Evolutionary conservation across 2,113 vertebrate species (phyloP).

Genomic region (Poicephalus meyeri): DNA sequence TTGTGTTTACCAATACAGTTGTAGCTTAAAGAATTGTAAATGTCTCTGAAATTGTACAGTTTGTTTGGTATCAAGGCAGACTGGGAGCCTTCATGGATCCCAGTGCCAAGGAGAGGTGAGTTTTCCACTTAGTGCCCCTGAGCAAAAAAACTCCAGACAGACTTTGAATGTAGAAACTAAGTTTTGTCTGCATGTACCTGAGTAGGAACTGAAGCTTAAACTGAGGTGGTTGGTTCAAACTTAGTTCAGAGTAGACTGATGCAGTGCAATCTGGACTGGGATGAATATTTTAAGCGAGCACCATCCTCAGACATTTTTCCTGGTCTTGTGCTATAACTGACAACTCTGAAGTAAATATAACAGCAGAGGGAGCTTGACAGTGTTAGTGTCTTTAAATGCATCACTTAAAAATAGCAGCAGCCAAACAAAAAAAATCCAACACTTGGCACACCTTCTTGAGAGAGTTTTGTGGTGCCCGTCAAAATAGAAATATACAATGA

Average conservation of each 20-base stretch:
- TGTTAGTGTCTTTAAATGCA: not conserved
- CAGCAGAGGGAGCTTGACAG: not conserved
- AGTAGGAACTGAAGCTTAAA: not conserved
- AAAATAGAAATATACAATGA: not conserved
- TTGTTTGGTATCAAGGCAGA: not conserved
- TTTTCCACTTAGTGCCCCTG: not conserved
- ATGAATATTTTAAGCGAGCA: not conserved
- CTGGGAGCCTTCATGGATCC: not conserved
- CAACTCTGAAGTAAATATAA: not conserved
- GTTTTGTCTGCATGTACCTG: not conserved
- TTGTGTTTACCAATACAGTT: not conserved
- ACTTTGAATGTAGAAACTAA: not conserved
- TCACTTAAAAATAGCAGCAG: not conserved
- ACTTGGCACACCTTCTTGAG: not conserved
- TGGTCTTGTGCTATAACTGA: not conserved
- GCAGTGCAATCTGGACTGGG: not conserved
- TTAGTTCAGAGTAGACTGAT: not conserved
- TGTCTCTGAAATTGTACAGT: not conserved
- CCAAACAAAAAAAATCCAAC: not conserved
- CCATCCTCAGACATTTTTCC: not conserved
- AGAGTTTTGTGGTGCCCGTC: not conserved
- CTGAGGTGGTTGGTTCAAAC: not conserved
- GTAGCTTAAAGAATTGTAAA: not conserved
- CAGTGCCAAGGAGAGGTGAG: not conserved
- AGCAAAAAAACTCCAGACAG: not conserved